phyloP scores from a whole-genome alignment of 2,113 vertebrate species.

The Grus americana region DNA sequence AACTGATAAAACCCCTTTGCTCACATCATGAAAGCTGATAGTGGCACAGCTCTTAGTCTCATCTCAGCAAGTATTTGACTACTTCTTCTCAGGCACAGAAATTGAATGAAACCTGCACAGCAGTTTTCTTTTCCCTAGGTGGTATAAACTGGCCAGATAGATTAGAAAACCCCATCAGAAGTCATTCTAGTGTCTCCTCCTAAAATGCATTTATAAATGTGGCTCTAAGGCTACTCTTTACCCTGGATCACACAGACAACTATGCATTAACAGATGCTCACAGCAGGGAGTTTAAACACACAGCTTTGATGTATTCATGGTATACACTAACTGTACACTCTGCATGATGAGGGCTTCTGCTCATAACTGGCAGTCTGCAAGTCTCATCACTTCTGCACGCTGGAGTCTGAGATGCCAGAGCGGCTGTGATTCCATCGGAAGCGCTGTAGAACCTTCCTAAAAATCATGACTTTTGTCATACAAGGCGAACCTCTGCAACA shows the following conservation, averaged over 20 bases:
- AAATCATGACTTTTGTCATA: not conserved
- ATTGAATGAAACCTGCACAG: not conserved
- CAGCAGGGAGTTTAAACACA: conserved; percentile 44
- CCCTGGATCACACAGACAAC: not conserved
- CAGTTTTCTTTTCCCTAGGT: not conserved
- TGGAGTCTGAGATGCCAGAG: not conserved
- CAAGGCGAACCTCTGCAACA: not conserved
- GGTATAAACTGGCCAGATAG: not conserved
- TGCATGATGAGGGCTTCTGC: not conserved
- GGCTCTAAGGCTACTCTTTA: not conserved
- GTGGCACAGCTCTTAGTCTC: not conserved
- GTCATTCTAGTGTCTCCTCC: not conserved
- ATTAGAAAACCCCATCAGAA: not conserved
- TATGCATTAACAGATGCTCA: conserved; percentile 7
- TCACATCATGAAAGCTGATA: not conserved
- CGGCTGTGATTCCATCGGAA: not conserved
- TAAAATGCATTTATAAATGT: not conserved
- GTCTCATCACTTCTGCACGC: not conserved
- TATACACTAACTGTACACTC: not conserved
- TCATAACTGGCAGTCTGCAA: not conserved
- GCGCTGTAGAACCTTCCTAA: not conserved
- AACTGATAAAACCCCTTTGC: not conserved
- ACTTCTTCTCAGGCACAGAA: not conserved
- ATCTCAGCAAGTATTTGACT: not conserved
- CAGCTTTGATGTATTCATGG: conserved; percentile 1